A percentile compares a stretch with the other conserved stretches of the same genome.
Conservation (phyloP, 1,140 invertebrate species). For the Drosophila kikkawai region DNA sequence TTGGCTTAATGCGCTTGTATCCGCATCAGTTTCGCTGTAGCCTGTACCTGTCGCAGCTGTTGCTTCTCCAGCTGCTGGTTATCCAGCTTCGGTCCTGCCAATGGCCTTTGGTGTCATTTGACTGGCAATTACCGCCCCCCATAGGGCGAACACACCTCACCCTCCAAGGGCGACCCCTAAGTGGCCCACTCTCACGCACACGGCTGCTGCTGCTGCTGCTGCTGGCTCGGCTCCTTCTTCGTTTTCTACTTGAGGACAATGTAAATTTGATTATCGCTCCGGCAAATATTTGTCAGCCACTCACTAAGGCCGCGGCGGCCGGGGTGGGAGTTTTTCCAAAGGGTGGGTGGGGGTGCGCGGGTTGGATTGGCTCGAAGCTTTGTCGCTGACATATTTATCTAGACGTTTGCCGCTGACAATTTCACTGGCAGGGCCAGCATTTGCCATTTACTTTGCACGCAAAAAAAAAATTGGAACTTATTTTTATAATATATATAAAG, state of each 20-base stretch:
- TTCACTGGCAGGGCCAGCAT: conserved; percentile 45
- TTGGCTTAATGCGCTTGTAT: conserved; percentile 64
- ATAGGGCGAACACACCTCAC: not conserved
- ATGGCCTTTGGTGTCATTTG: conserved; percentile 53
- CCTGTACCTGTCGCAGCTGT: conserved; percentile 30
- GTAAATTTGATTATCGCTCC: conserved; percentile 80
- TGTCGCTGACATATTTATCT: conserved; percentile 80
- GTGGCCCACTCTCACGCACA: conserved; percentile 30
- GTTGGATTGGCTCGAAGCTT: conserved; percentile 19
- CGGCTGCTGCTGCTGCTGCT: not conserved
- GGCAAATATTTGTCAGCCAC: conserved; percentile 71
- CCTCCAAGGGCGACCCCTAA: conserved; percentile 28
- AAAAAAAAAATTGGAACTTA: not conserved
- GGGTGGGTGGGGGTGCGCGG: conserved; percentile 1
- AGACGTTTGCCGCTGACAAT: conserved; percentile 77
- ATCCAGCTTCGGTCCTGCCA: conserved; percentile 23
- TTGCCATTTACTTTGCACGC: conserved; percentile 26
- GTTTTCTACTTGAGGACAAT: conserved; percentile 72
- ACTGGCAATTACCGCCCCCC: conserved; percentile 60
- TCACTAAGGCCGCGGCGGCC: conserved; percentile 10
- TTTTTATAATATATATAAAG: too few species aligned
- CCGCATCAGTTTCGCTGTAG: conserved; percentile 58
- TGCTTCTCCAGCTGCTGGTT: conserved; percentile 38
- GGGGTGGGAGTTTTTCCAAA: not conserved
- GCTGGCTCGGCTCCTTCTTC: conserved; percentile 30